Base-by-base conservation (phyloP, 2,797 vertebrate species). In the Pseudotriccus pelzelni region DNA sequence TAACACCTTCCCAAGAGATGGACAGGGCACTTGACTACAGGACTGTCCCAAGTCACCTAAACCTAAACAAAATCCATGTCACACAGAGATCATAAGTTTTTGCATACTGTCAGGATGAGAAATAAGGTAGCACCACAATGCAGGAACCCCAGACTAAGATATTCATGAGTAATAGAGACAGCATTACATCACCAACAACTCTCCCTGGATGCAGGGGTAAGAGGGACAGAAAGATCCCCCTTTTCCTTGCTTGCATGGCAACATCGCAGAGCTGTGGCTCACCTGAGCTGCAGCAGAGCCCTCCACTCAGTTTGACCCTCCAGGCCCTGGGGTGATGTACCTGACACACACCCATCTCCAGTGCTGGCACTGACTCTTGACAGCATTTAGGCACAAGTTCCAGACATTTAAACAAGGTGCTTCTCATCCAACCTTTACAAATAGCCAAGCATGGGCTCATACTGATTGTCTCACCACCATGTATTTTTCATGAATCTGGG, bases 71-170 rank as follows among this genome's bases (percentile, higher is more conserved):
- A 74, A 81, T 23, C 13, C 1, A 1, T 39, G 28, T 21, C 15
- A 12, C 7, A 37, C 21, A 47, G 25, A 67, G 5, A 56, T 16
- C 0, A 0, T 2, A 4, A 30, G 24, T 77, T 36, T 59, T 84
- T 59, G 16, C 39, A 25, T 34, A 39, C 39, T 56, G 32, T 25
- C 27, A 50, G 23, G 19, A 16, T 46, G 41, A 82, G 59, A 62
- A 77, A 36, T 50, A 76, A 68, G 41, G 43, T 25, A 32, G 39
- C 8, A 23, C 25, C 11, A 30, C 27, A 58, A 10, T 13, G 55
- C 22, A 58, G 14, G 10, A 74, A 37, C 62, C 37, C 25, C 74
- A 66, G n/a, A 37, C 9, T 8, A 34, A 64, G 34, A 64, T 43
- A 6, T 23, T 66, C 9, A 14, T 5, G 14, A 21, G 46, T 46